A percentile compares a stretch with the other conserved stretches of the same genome.
These are phyloP conservation scores for Cryptocheilus praepositus DNA, from an alignment of 2,888 invertebrate genomes.

Conservation along the genomic window DNA sequence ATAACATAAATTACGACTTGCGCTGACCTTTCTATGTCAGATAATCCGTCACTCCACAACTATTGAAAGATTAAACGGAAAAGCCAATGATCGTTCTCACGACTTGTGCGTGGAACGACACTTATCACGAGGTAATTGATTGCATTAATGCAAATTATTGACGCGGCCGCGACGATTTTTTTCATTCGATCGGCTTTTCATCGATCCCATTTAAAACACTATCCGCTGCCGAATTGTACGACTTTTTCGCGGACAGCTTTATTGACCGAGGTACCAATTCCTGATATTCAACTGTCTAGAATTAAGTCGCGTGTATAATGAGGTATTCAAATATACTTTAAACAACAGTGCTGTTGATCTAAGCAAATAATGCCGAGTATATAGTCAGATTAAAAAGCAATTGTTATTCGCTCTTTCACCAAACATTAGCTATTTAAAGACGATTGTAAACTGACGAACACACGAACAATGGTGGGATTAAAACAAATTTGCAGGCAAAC, in stretches of 20 bases:
- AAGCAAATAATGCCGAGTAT: neutral
- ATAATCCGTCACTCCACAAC: slow-evolving; percentile 21
- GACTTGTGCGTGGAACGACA: slow-evolving; percentile 9
- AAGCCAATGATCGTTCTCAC: slow-evolving; percentile 23
- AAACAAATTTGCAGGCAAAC: slow-evolving; percentile 80
- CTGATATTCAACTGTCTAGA: too few relatives aligned
- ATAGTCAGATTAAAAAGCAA: slow-evolving; percentile 9
- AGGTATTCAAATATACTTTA: too few relatives aligned
- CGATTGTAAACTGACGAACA: neutral
- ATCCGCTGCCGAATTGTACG: too few relatives aligned
- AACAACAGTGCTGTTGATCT: neutral
- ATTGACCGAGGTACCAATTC: too few relatives aligned
- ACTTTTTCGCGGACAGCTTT: too few relatives aligned
- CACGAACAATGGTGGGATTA: neutral
- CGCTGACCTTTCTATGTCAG: slow-evolving; percentile 36
- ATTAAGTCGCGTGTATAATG: too few relatives aligned
- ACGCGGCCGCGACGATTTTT: too few relatives aligned
- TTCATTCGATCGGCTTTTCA: too few relatives aligned
- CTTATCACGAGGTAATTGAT: slow-evolving; percentile 11
- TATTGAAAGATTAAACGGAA: slow-evolving; percentile 20
- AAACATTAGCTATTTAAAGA: slow-evolving; percentile 19
- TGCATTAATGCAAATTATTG: neutral
- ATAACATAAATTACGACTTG: slow-evolving; percentile 31
- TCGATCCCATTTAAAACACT: too few relatives aligned
- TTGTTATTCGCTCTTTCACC: slow-evolving; percentile 3